Evolutionary conservation across 1,140 invertebrate genomes (phyloP).

Genomic region (Onthophagus taurus): DNA sequence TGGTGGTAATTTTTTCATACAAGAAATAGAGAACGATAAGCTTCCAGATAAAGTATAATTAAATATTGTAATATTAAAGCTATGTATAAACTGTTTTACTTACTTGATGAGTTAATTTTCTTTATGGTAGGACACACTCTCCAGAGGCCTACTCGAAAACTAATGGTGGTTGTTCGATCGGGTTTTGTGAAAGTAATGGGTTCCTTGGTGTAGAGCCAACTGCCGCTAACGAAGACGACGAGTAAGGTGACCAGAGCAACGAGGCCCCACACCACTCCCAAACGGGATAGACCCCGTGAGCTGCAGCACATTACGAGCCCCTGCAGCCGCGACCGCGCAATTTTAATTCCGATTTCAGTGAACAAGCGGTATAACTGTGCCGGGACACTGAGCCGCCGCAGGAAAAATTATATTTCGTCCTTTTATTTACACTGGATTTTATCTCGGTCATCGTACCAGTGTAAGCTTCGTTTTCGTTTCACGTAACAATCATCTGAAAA

Average conservation of each 20-base stretch:
- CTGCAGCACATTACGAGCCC: constrained; percentile 32
- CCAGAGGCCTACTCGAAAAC: constrained; percentile 43
- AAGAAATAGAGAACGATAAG: too few relatives aligned
- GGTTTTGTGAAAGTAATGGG: constrained; percentile 39
- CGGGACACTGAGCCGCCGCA: too few relatives aligned
- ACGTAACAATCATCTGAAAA: too few relatives aligned
- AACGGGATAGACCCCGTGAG: constrained; percentile 35
- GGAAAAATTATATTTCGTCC: constrained; percentile 12
- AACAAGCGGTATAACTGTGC: constrained; percentile 6
- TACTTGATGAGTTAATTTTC: constrained; percentile 33
- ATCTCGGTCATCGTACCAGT: too few relatives aligned
- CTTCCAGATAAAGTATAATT: too few relatives aligned
- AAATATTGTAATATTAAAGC: too few relatives aligned
- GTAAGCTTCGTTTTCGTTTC: too few relatives aligned
- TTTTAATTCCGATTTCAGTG: too few relatives aligned
- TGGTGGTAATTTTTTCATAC: too few relatives aligned
- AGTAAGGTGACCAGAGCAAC: constrained; percentile 37
- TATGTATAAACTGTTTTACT: too few relatives aligned
- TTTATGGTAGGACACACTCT: constrained; percentile 41
- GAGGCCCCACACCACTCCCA: constrained; percentile 39
- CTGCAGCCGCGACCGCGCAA: constrained; percentile 3
- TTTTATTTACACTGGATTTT: too few relatives aligned
- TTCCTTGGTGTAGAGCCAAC: constrained; percentile 43
- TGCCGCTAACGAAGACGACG: constrained; percentile 41
- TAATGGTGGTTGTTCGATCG: constrained; percentile 36